Percentiles rank a stretch among this genome's conserved stretches.
Conservation (phyloP, 2,888 invertebrate species). For the Euzophera pinguis region DNA sequence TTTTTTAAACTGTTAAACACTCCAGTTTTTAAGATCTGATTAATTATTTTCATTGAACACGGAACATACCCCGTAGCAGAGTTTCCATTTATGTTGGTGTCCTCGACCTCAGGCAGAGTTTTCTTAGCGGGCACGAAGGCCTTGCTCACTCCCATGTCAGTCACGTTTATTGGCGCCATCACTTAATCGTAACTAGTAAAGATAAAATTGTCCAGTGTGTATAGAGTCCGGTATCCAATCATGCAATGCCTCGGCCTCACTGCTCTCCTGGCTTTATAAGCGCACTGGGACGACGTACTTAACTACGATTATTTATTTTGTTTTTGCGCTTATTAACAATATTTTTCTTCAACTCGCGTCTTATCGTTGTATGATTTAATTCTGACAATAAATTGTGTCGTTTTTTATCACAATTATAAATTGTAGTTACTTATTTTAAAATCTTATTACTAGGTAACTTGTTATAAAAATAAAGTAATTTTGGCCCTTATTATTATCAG, state of each 20-base stretch:
- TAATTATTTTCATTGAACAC: background rate
- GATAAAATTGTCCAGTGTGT: conserved; percentile 27
- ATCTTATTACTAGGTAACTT: too few species aligned
- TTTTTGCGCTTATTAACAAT: conserved; percentile 8
- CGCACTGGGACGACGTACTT: conserved; percentile 29
- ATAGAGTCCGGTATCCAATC: conserved; percentile 55
- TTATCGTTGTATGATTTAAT: conserved; percentile 14
- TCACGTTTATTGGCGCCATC: conserved; percentile 69
- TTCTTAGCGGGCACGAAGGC: conserved; percentile 51
- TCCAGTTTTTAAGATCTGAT: too few species aligned
- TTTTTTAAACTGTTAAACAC: too few species aligned
- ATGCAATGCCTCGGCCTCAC: conserved; percentile 48
- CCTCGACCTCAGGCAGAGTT: conserved; percentile 64
- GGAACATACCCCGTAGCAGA: conserved; percentile 39
- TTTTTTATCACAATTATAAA: background rate
- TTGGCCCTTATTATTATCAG: too few species aligned
- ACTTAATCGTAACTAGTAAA: conserved; percentile 32
- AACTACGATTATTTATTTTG: conserved; percentile 7
- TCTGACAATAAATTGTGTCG: conserved; percentile 9
- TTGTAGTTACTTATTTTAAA: too few species aligned
- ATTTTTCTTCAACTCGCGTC: background rate
- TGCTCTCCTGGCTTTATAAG: conserved; percentile 50
- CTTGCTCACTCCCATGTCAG: conserved; percentile 50
- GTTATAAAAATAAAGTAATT: too few species aligned
- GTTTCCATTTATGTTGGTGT: conserved; percentile 35